These are phyloP conservation scores for Galago senegalensis DNA, from an alignment of 2,797 vertebrate species.

Conservation along the genomic window DNA sequence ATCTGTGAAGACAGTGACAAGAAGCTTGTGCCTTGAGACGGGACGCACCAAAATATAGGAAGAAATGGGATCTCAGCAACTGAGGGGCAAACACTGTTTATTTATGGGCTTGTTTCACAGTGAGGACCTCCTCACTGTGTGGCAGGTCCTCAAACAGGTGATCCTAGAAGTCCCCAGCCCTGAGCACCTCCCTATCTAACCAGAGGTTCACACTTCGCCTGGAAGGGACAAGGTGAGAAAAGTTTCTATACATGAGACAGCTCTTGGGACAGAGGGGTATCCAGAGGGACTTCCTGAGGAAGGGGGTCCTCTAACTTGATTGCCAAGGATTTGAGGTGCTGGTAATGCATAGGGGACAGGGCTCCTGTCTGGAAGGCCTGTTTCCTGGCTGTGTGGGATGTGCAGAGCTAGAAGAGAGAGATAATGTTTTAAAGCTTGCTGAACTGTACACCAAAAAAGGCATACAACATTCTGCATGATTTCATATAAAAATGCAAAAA, in stretches of 20 bases:
- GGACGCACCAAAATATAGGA: neutral
- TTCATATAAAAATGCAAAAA: neutral
- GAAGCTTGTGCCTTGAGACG: neutral
- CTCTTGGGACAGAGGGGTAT: neutral
- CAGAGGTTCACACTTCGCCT: neutral
- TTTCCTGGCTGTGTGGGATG: rapidly evolving
- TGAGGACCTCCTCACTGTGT: neutral
- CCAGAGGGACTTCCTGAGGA: neutral
- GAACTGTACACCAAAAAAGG: too few species aligned
- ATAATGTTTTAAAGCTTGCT: neutral
- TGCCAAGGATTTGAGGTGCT: neutral
- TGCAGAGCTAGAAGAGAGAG: neutral
- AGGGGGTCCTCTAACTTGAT: neutral
- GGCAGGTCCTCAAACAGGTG: neutral
- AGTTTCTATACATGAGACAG: neutral
- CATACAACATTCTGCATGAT: rapidly evolving
- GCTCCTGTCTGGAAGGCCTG: neutral
- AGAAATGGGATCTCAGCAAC: neutral
- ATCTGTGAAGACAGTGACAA: rapidly evolving
- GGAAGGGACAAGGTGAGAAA: neutral
- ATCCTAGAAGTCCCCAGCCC: neutral
- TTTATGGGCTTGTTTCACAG: neutral
- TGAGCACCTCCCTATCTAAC: neutral
- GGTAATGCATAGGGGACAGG: rapidly evolving
- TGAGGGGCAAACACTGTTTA: rapidly evolving